phyloP scores from a whole-genome alignment of 2,888 invertebrate genomes.

The Sinopyrophorus schimmeli region DNA sequence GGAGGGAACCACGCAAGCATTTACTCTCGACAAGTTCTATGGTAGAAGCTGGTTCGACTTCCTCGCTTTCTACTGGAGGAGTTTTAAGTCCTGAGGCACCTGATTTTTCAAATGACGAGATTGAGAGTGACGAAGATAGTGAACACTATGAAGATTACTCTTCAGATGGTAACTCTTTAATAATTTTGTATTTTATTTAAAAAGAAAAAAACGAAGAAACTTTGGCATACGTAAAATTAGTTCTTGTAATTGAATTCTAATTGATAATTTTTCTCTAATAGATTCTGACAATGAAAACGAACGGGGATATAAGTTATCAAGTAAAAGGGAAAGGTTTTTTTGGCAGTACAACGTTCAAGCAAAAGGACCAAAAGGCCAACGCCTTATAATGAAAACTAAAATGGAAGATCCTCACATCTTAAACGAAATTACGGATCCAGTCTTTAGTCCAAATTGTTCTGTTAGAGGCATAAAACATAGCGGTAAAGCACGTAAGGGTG shows the following conservation, averaged over 20 bases:
- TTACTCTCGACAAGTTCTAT: conserved; percentile 81
- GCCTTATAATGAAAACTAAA: conserved; percentile 81
- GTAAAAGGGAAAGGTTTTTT: conserved; percentile 84
- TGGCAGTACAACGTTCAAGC: conserved; percentile 99
- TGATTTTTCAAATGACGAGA: conserved; percentile 80
- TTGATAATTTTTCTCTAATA: conserved; percentile 41
- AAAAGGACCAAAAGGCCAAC: conserved; percentile 95
- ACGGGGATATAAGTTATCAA: conserved; percentile 49
- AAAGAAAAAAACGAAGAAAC: not conserved
- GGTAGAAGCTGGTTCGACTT: conserved; percentile 83
- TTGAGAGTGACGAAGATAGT: conserved; percentile 82
- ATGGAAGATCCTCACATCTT: conserved; percentile 90
- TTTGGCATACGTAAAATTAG: conserved; percentile 1
- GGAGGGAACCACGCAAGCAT: conserved; percentile 85
- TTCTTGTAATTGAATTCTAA: not conserved
- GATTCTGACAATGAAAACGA: conserved; percentile 70
- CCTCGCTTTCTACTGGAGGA: conserved; percentile 80
- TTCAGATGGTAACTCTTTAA: conserved; percentile 79
- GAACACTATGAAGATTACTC: conserved; percentile 86
- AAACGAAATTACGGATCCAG: conserved; percentile 91
- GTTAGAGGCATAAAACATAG: conserved; percentile 88
- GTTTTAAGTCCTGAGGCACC: conserved; percentile 81
- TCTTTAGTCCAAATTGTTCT: conserved; percentile 91
- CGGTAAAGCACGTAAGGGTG: conserved; percentile 88
- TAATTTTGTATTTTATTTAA: conserved; percentile 20